Conservation (phyloP, 2,888 invertebrate genomes). For the Drosophila histrio region DNA sequence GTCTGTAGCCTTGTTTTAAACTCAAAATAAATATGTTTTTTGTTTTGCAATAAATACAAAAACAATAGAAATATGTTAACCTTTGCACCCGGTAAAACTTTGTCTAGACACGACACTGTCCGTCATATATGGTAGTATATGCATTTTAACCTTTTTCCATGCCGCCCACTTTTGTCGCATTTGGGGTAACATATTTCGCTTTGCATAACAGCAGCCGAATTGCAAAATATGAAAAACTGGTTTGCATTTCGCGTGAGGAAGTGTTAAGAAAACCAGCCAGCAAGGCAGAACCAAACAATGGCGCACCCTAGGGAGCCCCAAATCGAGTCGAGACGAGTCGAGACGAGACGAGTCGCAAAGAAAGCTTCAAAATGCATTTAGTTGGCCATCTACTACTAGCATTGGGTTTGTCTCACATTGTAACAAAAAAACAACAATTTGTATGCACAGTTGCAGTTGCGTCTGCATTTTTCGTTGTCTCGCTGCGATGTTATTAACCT, state of each 20-base stretch:
- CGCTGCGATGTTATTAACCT: conserved; percentile 60
- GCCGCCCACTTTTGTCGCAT: conserved; percentile 48
- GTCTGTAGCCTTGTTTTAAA: no score
- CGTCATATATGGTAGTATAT: background rate
- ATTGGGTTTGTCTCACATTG: conserved; percentile 36
- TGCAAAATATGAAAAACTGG: conserved; percentile 55
- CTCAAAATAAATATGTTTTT: no score
- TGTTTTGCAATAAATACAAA: no score
- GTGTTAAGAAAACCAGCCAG: conserved; percentile 10
- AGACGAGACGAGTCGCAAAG: background rate
- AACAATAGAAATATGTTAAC: no score
- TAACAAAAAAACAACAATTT: conserved; percentile 35
- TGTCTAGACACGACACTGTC: no score
- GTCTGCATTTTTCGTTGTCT: conserved; percentile 35
- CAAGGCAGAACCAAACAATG: conserved; percentile 36
- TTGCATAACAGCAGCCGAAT: conserved; percentile 52
- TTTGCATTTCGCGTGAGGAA: conserved; percentile 41
- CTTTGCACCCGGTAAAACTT: no score
- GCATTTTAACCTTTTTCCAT: background rate
- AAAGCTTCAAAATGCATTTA: conserved; percentile 11
- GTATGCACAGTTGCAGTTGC: conserved; percentile 57
- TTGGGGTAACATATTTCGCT: conserved; percentile 16
- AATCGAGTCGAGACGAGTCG: background rate
- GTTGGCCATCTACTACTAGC: conserved; percentile 13
- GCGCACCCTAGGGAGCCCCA: conserved; percentile 33